Evolutionary conservation across 2,113 vertebrate genomes (phyloP).

Genomic region (Psittacula cyanocephala): DNA sequence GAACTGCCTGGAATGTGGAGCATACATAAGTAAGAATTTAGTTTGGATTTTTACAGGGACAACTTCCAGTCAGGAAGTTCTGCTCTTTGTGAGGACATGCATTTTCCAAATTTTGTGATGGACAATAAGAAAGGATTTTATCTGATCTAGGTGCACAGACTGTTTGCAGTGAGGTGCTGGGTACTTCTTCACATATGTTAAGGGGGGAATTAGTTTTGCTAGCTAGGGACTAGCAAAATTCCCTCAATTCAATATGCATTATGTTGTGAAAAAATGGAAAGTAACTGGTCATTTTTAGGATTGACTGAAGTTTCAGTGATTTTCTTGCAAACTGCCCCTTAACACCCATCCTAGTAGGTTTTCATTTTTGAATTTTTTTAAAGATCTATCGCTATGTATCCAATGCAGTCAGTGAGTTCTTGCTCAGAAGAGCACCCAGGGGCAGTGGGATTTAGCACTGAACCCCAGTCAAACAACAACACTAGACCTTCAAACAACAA

Average conservation of each 20-base stretch:
- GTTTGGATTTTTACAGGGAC: background rate
- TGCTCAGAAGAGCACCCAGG: background rate
- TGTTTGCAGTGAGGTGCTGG: background rate
- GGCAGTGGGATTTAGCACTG: background rate
- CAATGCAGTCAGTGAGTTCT: accelerated
- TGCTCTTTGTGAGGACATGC: background rate
- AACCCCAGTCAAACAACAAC: background rate
- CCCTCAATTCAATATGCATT: accelerated
- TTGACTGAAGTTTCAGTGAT: background rate
- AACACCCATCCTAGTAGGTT: background rate
- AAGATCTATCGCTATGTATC: accelerated
- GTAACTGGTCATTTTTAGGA: background rate
- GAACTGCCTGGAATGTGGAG: background rate
- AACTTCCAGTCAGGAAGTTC: background rate
- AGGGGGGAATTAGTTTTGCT: background rate
- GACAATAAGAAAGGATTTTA: background rate
- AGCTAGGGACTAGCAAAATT: background rate
- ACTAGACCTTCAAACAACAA: background rate
- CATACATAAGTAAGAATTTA: background rate
- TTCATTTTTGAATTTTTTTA: background rate
- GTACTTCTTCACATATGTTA: background rate
- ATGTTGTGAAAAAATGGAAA: background rate
- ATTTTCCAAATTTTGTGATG: background rate
- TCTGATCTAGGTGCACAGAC: background rate
- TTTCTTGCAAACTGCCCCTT: background rate